A percentile compares a stretch with the other conserved stretches of the same genome.
These are phyloP conservation scores for Euspilapteryx auroguttella DNA, from an alignment of 2,888 invertebrate genomes.

Conservation along the genomic window DNA sequence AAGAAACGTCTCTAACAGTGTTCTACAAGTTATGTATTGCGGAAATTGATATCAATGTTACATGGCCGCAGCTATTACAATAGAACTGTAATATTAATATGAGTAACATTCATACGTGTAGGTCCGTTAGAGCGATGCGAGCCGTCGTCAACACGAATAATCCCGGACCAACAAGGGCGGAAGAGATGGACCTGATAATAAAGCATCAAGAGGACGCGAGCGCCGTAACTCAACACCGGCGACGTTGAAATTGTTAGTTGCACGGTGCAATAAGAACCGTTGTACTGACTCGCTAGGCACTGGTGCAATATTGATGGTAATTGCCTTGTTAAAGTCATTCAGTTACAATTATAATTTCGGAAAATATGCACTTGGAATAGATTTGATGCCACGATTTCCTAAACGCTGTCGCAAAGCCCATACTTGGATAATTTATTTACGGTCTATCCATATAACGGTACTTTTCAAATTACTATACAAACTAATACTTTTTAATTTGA, in stretches of 20 bases:
- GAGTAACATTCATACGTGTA: constrained; percentile 27
- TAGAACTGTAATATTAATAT: constrained; percentile 58
- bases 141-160: constrained; percentile 34
- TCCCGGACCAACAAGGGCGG: constrained; percentile 50
- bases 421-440: too few species aligned
- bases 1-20: constrained; percentile 1
- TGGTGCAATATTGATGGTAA: constrained; percentile 34
- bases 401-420: too few species aligned
- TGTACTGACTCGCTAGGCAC: constrained; percentile 25
- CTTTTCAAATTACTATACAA: too few species aligned
- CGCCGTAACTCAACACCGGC: constrained; percentile 44
- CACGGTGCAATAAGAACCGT: too few species aligned
- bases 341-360: too few species aligned
- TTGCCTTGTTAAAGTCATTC: constrained; percentile 22
- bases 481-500: too few species aligned
- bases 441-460: too few species aligned
- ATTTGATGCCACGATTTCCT: too few species aligned
- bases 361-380: too few species aligned
- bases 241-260: constrained; percentile 52
- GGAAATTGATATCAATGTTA: too few species aligned
- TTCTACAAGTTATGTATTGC: constrained; percentile 38
- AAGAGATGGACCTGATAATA: constrained; percentile 55
- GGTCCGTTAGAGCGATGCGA: constrained; percentile 22
- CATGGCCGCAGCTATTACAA: constrained; percentile 45
- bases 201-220: constrained; percentile 36